phyloP scores from a whole-genome alignment of 2,797 vertebrate species.

The Protonibea diacanthus region DNA sequence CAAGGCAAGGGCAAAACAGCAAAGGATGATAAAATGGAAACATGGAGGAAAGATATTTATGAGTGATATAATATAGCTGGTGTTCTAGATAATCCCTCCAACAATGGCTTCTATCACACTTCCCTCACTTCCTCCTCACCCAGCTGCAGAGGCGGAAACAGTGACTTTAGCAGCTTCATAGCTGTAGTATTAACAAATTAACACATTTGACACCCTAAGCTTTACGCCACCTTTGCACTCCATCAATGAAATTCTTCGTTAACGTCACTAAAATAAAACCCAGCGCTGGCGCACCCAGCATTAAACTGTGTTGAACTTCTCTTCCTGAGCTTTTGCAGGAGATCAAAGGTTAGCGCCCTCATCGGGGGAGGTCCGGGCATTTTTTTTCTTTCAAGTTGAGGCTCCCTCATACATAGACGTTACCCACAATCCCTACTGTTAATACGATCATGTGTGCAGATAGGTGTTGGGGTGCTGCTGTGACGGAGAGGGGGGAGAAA shows the following conservation, averaged over 20 bases:
- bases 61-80: conserved; percentile 40
- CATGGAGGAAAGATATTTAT: conserved; percentile 28
- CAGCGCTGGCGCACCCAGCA: background rate
- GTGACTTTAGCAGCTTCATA: conserved; percentile 46
- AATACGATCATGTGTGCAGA: conserved; percentile 65
- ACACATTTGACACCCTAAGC: conserved; percentile 45
- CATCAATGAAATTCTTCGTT: conserved; percentile 41
- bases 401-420: conserved; percentile 28
- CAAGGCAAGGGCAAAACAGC: conserved; percentile 43
- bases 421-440: conserved; percentile 65
- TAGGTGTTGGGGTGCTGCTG: conserved; percentile 57
- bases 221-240: conserved; percentile 42
- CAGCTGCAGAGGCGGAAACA: conserved; percentile 41
- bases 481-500: conserved; percentile 15
- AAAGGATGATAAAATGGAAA: conserved; percentile 44
- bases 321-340: conserved; percentile 33
- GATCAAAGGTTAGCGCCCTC: conserved; percentile 50
- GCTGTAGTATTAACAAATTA: conserved; percentile 50
- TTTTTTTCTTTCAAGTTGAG: conserved; percentile 46
- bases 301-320: conserved; percentile 34
- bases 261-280: conserved; percentile 26
- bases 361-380: conserved; percentile 48
- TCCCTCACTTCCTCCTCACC: conserved; percentile 31
- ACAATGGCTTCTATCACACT: conserved; percentile 35
- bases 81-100: conserved; percentile 54